phyloP scores from a whole-genome alignment of 1,140 invertebrate species.

The Pygmarrhopalites habei region DNA sequence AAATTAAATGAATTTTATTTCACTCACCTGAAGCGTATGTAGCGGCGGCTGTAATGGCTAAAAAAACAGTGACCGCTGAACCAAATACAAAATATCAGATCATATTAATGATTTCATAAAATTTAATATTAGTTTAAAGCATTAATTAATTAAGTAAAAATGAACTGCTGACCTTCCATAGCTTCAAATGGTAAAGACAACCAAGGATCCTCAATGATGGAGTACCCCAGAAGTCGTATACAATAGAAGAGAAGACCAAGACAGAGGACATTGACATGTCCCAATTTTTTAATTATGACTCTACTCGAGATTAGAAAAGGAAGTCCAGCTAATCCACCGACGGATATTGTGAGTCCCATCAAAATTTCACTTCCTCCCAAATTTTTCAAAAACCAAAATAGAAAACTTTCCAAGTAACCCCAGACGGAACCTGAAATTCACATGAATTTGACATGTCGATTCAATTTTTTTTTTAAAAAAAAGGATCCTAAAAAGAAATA shows the following conservation, averaged over 20 bases:
- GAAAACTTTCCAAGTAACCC: slow-evolving; percentile 77
- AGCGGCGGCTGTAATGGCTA: slow-evolving; percentile 72
- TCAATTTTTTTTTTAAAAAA: not conserved
- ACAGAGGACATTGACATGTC: slow-evolving; percentile 74
- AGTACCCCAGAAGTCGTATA: slow-evolving; percentile 67
- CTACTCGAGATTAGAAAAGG: slow-evolving; percentile 69
- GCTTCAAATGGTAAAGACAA: slow-evolving; percentile 72
- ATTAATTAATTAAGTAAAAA: no score
- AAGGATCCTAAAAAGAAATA: slow-evolving; percentile 34
- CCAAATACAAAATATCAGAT: no score
- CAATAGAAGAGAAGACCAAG: slow-evolving; percentile 70
- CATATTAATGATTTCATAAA: no score
- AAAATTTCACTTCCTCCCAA: slow-evolving; percentile 67
- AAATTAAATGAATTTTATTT: no score
- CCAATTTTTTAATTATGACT: slow-evolving; percentile 66
- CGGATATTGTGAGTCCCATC: slow-evolving; percentile 75
- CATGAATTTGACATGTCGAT: not conserved
- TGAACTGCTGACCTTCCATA: no score
- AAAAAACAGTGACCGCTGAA: no score
- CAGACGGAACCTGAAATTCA: slow-evolving; percentile 60
- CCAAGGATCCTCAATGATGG: slow-evolving; percentile 72
- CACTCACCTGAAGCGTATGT: no score
- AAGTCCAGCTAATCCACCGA: slow-evolving; percentile 67
- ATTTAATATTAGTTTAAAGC: no score
- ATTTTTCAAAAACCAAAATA: slow-evolving; percentile 78